Conservation (phyloP, 2,888 invertebrate species). For the Tetragonisca angustula region DNA sequence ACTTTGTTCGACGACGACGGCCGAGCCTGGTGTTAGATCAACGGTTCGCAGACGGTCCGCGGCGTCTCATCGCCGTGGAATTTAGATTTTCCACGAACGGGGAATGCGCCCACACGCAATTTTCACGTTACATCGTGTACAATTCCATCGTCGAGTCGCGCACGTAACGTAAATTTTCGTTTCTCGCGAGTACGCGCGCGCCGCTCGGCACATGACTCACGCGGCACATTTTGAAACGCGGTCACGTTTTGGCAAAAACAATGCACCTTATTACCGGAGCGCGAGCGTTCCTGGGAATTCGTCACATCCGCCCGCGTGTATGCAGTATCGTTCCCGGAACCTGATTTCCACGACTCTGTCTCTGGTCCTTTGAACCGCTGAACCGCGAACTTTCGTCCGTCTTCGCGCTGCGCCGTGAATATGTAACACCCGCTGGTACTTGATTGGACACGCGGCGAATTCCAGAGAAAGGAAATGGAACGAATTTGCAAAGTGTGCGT, state of each 20-base stretch:
- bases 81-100: constrained; percentile 62
- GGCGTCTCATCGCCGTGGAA: constrained; percentile 64
- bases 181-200: constrained; percentile 9
- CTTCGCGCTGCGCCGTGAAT: not conserved
- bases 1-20: constrained; percentile 31
- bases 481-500: too few species aligned
- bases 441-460: not conserved
- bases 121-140: constrained; percentile 20
- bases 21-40: constrained; percentile 51
- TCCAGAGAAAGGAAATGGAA: not conserved
- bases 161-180: constrained; percentile 56
- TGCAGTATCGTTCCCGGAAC: constrained; percentile 10
- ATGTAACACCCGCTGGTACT: not conserved
- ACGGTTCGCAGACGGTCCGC: constrained; percentile 47
- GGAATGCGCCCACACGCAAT: constrained; percentile 49
- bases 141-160: constrained; percentile 68
- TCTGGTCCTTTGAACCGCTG: not conserved
- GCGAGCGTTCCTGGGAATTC: constrained; percentile 43
- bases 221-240: constrained; percentile 72
- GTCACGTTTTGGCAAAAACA: constrained; percentile 76
- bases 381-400: not conserved
- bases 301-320: constrained; percentile 21
- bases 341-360: constrained; percentile 6
- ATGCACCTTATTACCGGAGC: constrained; percentile 69
- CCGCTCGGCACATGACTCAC: constrained; percentile 61